phyloP scores from a whole-genome alignment of 2,113 vertebrate genomes.

The Ophthalmolycus amberensis region DNA sequence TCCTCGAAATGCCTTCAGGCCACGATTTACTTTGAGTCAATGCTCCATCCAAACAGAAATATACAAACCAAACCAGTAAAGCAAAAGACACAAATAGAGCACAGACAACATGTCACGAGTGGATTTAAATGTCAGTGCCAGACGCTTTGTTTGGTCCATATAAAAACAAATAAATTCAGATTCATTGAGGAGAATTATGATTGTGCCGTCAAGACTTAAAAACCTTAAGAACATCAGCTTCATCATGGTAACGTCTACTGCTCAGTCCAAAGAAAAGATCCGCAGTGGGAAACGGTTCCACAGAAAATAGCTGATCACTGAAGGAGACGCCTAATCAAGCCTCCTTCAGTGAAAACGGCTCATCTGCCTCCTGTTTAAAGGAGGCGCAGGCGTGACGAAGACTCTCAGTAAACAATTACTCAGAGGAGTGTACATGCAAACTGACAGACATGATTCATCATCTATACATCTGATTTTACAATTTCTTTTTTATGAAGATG shows the following conservation, averaged over 20 bases:
- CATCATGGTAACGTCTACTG: not conserved
- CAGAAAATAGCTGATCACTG: constrained; percentile 25
- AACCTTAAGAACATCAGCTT: not conserved
- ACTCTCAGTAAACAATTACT: constrained; percentile 15
- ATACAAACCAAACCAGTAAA: not conserved
- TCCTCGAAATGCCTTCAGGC: constrained; percentile 37
- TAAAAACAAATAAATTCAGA: constrained; percentile 5
- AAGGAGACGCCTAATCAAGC: constrained; percentile 26
- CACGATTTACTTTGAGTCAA: constrained; percentile 5
- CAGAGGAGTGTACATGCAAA: not conserved
- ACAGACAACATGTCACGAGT: not conserved
- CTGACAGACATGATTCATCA: not conserved
- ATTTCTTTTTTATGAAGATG: not conserved
- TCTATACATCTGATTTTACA: not conserved
- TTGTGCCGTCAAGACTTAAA: not conserved
- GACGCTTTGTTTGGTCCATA: not conserved
- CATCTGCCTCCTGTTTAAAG: constrained; percentile 27
- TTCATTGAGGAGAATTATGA: not conserved
- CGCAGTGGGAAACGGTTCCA: constrained; percentile 9
- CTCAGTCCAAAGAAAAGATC: not conserved
- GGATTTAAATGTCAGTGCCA: not conserved
- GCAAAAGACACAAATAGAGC: not conserved
- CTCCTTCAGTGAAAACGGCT: constrained; percentile 37
- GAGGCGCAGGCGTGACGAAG: not conserved
- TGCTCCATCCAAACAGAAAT: not conserved